Conservation (phyloP, 2,888 invertebrate species). For the Troides oblongomaculatus region DNA sequence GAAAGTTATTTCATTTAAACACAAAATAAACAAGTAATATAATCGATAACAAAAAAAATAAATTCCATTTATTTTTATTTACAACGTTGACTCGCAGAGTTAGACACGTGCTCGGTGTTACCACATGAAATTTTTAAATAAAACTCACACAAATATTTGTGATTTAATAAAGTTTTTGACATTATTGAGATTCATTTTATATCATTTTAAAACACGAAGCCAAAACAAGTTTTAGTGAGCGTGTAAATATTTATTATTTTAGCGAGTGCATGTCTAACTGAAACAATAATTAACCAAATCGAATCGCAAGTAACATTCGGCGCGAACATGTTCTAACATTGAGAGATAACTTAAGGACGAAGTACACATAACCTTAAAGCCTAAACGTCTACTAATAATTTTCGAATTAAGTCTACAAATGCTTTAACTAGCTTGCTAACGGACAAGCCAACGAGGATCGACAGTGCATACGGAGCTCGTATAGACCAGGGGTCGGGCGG, state of each 20-base stretch:
- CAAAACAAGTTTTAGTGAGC: background rate
- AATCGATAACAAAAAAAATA: constrained; percentile 69
- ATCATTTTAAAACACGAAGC: background rate
- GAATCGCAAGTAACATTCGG: constrained; percentile 14
- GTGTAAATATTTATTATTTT: background rate
- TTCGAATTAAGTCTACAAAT: constrained; percentile 70
- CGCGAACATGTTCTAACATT: constrained; percentile 27
- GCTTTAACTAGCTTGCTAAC: constrained; percentile 76
- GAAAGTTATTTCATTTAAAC: constrained; percentile 63
- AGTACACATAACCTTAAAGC: constrained; percentile 40
- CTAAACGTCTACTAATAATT: constrained; percentile 64
- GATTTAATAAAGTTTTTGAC: background rate
- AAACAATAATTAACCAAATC: constrained; percentile 8
- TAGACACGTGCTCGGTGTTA: constrained; percentile 17
- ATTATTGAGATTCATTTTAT: constrained; percentile 11
- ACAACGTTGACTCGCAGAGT: constrained; percentile 46
- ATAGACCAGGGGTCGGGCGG: background rate
- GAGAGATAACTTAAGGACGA: constrained; percentile 47
- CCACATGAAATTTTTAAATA: background rate
- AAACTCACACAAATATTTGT: background rate
- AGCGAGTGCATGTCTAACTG: constrained; percentile 25
- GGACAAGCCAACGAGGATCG: constrained; percentile 61
- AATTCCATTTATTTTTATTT: constrained; percentile 58
- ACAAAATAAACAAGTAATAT: constrained; percentile 67
- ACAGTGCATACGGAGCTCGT: constrained; percentile 29